Conservation (phyloP, 2,113 vertebrate species). For the Lynx canadensis region DNA sequence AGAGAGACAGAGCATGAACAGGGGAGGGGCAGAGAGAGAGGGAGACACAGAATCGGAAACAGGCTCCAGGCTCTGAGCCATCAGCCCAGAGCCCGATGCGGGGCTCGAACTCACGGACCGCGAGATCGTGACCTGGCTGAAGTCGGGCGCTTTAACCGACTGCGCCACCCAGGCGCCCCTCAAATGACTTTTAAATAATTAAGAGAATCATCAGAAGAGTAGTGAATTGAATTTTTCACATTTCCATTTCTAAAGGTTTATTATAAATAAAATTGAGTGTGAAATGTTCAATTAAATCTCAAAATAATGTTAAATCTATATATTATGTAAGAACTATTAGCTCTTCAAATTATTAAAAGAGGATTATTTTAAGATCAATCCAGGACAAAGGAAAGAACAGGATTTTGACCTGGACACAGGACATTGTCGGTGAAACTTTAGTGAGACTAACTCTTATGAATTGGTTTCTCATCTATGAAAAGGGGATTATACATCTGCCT, state of each 20-base stretch:
- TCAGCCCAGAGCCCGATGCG: no score
- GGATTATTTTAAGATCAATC: background rate
- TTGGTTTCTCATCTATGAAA: background rate
- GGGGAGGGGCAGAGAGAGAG: no score
- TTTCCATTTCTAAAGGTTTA: no score
- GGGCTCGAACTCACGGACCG: no score
- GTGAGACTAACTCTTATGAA: background rate
- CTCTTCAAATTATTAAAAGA: background rate
- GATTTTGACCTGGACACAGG: background rate
- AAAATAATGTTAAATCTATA: background rate
- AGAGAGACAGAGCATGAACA: no score
- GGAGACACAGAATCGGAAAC: no score
- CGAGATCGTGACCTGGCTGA: no score
- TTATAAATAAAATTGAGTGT: background rate
- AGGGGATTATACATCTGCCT: background rate
- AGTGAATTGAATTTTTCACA: background rate
- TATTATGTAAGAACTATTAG: background rate
- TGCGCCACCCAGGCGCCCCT: no score
- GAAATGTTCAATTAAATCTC: slow-evolving; percentile 24
- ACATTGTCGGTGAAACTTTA: background rate
- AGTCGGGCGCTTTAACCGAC: no score
- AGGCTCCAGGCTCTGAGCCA: no score
- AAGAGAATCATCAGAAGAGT: background rate
- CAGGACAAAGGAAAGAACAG: background rate
- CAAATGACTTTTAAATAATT: slow-evolving; percentile 9